phyloP scores from a whole-genome alignment of 2,888 invertebrate genomes.

The Ametastegia equiseti region DNA sequence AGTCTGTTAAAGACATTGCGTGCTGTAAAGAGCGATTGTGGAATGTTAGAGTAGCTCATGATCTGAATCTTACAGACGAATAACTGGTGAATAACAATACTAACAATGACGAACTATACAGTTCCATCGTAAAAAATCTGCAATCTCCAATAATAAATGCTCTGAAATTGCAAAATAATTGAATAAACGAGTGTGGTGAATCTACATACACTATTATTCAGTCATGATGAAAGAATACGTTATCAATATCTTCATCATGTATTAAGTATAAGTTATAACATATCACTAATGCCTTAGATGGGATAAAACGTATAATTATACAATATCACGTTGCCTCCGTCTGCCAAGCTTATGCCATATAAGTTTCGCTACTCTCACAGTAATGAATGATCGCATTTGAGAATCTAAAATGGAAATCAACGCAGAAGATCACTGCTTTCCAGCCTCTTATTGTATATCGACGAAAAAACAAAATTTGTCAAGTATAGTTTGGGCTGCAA shows the following conservation, averaged over 20 bases:
- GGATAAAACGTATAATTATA: conserved; percentile 1
- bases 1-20: background rate
- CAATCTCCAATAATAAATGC: background rate
- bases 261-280: conserved; percentile 22
- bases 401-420: background rate
- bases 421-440: conserved; percentile 23
- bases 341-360: conserved; percentile 7
- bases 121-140: background rate
- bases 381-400: background rate
- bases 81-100: background rate
- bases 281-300: background rate
- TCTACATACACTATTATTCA: background rate
- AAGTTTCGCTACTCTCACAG: conserved; percentile 1
- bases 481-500: background rate
- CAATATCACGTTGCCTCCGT: conserved; percentile 23
- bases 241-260: background rate
- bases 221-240: background rate
- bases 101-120: background rate
- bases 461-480: background rate
- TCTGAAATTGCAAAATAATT: background rate
- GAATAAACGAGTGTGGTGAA: background rate
- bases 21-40: background rate
- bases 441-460: background rate
- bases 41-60: background rate
- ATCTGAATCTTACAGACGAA: background rate